A percentile compares a stretch with the other conserved stretches of the same genome.
Evolutionary conservation across 2,797 vertebrate genomes (phyloP).

Genomic region (Micromesistius poutassou): DNA sequence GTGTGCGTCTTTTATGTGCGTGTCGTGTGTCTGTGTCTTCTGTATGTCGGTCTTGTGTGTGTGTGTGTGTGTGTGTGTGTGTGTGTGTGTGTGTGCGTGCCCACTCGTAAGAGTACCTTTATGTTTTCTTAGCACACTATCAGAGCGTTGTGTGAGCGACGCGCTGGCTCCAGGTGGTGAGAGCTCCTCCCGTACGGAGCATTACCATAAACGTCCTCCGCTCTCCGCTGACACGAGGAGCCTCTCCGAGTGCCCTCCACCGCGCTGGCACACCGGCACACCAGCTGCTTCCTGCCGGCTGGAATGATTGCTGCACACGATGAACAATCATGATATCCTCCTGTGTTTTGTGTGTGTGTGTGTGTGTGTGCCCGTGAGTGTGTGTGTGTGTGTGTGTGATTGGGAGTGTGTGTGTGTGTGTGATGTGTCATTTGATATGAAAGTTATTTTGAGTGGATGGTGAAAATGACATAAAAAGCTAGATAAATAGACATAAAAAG

Average conservation of each 20-base stretch:
- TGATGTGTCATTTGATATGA: not conserved
- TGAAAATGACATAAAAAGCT: too few species aligned
- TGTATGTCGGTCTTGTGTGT: not conserved
- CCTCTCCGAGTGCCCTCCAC: constrained; percentile 17
- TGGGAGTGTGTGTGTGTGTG: not conserved
- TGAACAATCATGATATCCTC: not conserved
- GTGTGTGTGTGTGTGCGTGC: not conserved
- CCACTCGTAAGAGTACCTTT: not conserved
- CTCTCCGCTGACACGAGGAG: not conserved
- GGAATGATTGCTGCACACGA: constrained; percentile 27
- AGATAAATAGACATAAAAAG: too few species aligned
- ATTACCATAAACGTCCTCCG: constrained; percentile 20
- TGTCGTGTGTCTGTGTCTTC: not conserved
- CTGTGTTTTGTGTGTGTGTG: too few species aligned
- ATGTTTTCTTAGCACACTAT: constrained; percentile 15
- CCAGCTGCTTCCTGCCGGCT: constrained; percentile 49
- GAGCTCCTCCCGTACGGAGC: too few species aligned
- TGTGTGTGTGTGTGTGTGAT: too few species aligned
- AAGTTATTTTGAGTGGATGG: too few species aligned
- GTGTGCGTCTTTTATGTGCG: not conserved
- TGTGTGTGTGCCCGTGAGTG: too few species aligned
- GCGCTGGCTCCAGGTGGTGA: not conserved
- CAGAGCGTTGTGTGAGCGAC: not conserved
- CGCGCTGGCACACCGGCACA: constrained; percentile 18
- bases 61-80: not conserved